Evolutionary conservation across 2,888 invertebrate species (phyloP), one percentile per base, ranked within the genome.

Genomic region (Melipona beecheii): DNA sequence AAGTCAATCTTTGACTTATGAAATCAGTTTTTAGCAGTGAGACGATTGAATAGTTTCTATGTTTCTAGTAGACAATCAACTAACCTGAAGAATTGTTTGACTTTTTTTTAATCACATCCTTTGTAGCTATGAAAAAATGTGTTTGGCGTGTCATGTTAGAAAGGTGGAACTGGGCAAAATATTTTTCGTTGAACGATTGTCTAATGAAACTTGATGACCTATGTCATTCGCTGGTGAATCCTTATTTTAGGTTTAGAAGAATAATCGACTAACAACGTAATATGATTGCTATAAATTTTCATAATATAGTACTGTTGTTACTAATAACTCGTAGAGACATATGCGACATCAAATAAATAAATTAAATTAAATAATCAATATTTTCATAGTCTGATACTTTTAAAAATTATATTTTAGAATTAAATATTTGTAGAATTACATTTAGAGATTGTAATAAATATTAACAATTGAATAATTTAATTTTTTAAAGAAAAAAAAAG

Each of bases 51-150:
- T 49, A 27, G 60, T 56, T 19, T 50, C 17, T 56, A n/a, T 60
- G 27, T 36, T n/a, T 15, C 52, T 36, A 52, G 2, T 11, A 17
- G 4, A 27, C 6, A 27, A 4, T 49, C 21, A 24, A 65, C 54
- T 74, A 65, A 74, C 52, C 21, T 65, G 24, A 65, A 27, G 21
- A 66, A 3, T 19, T 76, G 50, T 75, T 69, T 36, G 15, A 50
- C 15, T 2, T 73, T 64, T 50, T 31, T 1, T 56, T 54, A 21
- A 54, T 49, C 19, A 17, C 21, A 17, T 13, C 21, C 19, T 21
- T 65, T 3, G 36, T 54, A 65, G 64, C 52, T 52, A 24, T 6
- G 21, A 27, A 19, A 43, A 24, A 21, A 49, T 43, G 64, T 73
- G 24, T 36, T 36, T 64, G 64, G 36, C 31, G 13, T 73, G 19